Evolutionary conservation across 2,888 invertebrate species (phyloP).

Genomic region (Phortica magna): DNA sequence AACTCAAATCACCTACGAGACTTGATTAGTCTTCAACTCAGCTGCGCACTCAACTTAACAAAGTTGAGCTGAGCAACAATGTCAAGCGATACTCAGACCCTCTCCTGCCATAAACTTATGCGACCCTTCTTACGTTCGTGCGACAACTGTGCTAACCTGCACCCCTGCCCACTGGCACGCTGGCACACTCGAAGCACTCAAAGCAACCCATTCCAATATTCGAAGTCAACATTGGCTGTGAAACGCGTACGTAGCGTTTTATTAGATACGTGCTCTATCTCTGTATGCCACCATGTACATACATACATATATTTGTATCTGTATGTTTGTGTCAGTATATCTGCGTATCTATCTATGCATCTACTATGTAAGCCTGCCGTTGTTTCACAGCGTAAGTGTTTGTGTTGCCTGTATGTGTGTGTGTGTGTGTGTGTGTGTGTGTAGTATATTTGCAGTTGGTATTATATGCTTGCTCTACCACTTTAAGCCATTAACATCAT

Average conservation of each 20-base stretch:
- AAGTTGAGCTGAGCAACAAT: too few relatives aligned
- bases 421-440: constrained; percentile 26
- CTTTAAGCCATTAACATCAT: constrained; percentile 19
- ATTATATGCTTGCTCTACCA: constrained; percentile 25
- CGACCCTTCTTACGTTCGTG: neutral
- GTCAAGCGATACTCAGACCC: too few relatives aligned
- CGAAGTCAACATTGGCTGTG: constrained; percentile 52
- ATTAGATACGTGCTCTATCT: constrained; percentile 69
- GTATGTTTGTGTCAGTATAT: too few relatives aligned
- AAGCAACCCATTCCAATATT: too few relatives aligned
- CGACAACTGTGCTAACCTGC: constrained; percentile 36
- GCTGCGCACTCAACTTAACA: too few relatives aligned
- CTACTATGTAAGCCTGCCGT: neutral
- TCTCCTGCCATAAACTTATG: too few relatives aligned
- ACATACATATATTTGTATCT: neutral
- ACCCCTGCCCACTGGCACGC: too few relatives aligned
- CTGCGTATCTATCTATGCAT: constrained; percentile 8
- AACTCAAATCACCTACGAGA: too few relatives aligned
- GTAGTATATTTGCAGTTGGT: constrained; percentile 7
- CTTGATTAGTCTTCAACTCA: too few relatives aligned
- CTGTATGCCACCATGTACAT: constrained; percentile 9
- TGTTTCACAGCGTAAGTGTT: neutral
- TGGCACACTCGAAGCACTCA: too few relatives aligned
- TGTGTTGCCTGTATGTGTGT: neutral
- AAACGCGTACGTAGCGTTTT: constrained; percentile 62